Conservation (phyloP, 1,140 invertebrate species). For the Drosophila bipectinata region DNA sequence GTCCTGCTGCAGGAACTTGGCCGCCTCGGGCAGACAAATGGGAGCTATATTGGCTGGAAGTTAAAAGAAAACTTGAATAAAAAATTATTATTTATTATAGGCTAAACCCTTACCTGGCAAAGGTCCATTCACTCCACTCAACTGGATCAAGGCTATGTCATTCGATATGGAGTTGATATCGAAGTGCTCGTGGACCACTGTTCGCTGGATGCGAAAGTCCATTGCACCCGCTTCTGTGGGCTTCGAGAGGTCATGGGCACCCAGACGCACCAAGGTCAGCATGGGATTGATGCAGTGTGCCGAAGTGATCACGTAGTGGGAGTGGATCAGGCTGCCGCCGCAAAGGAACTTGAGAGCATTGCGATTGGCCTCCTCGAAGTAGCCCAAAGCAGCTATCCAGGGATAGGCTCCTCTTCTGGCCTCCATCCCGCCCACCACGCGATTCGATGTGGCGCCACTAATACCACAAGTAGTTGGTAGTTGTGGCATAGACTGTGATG, state of each 20-base stretch:
- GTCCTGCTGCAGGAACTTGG: constrained; percentile 83
- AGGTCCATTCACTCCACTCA: constrained; percentile 74
- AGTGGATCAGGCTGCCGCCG: constrained; percentile 91
- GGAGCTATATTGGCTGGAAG: constrained; percentile 86
- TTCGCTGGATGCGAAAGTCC: constrained; percentile 86
- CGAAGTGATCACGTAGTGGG: constrained; percentile 91
- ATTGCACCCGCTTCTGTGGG: constrained; percentile 87
- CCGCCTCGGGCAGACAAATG: constrained; percentile 88
- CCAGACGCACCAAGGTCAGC: constrained; percentile 84
- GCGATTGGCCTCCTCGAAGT: constrained; percentile 83
- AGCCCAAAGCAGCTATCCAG: constrained; percentile 89
- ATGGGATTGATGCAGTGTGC: constrained; percentile 89
- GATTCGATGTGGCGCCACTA: constrained; percentile 66
- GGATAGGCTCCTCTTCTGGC: constrained; percentile 87
- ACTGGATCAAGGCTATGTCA: constrained; percentile 90
- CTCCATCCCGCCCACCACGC: constrained; percentile 83
- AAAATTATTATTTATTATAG: not conserved
- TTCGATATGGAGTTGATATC: constrained; percentile 87
- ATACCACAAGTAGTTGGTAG: constrained; percentile 58
- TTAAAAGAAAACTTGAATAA: not conserved
- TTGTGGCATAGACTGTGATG: not conserved
- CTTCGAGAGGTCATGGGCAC: constrained; percentile 88
- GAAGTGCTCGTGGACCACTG: constrained; percentile 88
- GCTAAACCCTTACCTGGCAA: constrained; percentile 13
- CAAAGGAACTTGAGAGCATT: constrained; percentile 88